Evolutionary conservation across 2,113 vertebrate genomes (phyloP).

Genomic region (Phycodurus eques): DNA sequence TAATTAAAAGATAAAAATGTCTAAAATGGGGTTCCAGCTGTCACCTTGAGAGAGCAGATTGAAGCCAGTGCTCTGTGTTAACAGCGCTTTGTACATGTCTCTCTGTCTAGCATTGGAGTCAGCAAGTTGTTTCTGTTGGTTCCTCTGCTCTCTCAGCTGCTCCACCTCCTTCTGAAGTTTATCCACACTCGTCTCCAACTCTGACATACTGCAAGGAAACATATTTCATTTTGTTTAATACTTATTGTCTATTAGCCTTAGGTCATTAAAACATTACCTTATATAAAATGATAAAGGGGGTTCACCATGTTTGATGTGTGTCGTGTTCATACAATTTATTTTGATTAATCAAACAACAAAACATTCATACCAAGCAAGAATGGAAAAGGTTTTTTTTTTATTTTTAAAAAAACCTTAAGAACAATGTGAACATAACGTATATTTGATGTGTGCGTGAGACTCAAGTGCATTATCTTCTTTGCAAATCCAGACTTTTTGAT

Average conservation of each 20-base stretch:
- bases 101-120: constrained; percentile 90
- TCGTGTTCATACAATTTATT: not conserved
- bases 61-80: constrained; percentile 88
- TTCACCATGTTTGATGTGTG: not conserved
- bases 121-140: constrained; percentile 87
- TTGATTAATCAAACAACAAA: not conserved
- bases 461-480: too few relatives aligned
- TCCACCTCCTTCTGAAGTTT: constrained; percentile 79
- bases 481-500: too few relatives aligned
- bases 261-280: not conserved
- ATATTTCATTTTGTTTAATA: not conserved
- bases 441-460: too few relatives aligned
- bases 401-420: too few relatives aligned
- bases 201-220: constrained; percentile 72
- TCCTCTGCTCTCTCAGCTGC: constrained; percentile 82
- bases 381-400: too few relatives aligned
- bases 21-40: not conserved
- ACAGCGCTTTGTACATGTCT: constrained; percentile 91
- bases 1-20: not conserved
- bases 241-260: not conserved
- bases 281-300: not conserved
- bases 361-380: too few relatives aligned
- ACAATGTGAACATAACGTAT: too few relatives aligned
- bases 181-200: constrained; percentile 79
- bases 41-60: constrained; percentile 83